A percentile compares a stretch with the other conserved stretches of the same genome.
These are phyloP conservation scores for Catonia carolina DNA, from an alignment of 2,888 invertebrate genomes.

Conservation along the genomic window DNA sequence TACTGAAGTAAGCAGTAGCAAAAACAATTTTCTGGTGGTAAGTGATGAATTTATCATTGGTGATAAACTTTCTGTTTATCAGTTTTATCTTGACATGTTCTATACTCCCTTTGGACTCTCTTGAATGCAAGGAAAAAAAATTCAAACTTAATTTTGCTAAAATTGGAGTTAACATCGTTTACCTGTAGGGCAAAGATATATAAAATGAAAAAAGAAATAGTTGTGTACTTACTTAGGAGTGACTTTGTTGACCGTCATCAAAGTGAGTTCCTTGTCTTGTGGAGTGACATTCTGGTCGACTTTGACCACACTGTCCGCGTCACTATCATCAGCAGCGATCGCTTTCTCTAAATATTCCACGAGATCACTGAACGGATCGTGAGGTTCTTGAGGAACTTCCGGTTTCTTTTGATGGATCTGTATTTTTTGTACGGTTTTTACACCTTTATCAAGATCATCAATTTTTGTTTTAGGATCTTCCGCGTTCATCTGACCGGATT, in stretches of 20 bases:
- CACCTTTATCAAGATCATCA: slow-evolving; percentile 24
- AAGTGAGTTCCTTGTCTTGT: slow-evolving; percentile 23
- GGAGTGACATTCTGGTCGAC: slow-evolving; percentile 23
- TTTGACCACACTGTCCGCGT: slow-evolving; percentile 24
- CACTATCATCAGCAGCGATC: slow-evolving; percentile 7
- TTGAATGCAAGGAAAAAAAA: too few relatives aligned
- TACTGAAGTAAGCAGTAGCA: too few relatives aligned
- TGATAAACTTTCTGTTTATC: too few relatives aligned
- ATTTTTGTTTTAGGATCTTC: slow-evolving; percentile 1
- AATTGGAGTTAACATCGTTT: too few relatives aligned
- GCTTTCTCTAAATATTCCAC: slow-evolving; percentile 36
- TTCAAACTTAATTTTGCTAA: too few relatives aligned
- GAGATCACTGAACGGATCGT: slow-evolving; percentile 58
- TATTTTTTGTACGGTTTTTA: slow-evolving; percentile 1
- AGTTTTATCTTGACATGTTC: too few relatives aligned
- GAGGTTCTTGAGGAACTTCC: slow-evolving; percentile 42
- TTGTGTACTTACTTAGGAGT: slow-evolving; percentile 5
- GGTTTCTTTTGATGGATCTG: slow-evolving; percentile 41
- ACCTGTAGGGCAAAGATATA: too few relatives aligned
- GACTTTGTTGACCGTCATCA: slow-evolving; percentile 18
- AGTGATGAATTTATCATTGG: too few relatives aligned
- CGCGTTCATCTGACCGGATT: neutral
- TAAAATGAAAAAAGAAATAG: too few relatives aligned
- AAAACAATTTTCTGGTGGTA: too few relatives aligned
- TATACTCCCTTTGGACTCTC: too few relatives aligned